Evolutionary conservation across 1,140 invertebrate species (phyloP).

Genomic region (Drosophila murphyi): DNA sequence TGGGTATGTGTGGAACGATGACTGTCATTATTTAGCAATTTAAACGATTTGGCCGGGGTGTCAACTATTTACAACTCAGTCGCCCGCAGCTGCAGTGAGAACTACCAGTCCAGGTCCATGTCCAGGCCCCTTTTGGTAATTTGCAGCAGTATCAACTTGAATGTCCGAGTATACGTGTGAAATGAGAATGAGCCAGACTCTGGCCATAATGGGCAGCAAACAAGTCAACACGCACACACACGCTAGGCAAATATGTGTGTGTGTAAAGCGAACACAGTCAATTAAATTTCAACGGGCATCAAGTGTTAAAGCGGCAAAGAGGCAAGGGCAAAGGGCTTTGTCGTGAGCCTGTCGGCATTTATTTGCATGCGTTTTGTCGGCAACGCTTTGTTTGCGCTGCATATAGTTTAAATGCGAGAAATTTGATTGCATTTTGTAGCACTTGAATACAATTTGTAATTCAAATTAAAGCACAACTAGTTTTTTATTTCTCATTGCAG

Average conservation of each 20-base stretch:
- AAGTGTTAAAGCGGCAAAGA: conserved; percentile 70
- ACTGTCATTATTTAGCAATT: conserved; percentile 75
- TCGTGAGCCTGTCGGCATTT: conserved; percentile 36
- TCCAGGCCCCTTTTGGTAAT: conserved; percentile 62
- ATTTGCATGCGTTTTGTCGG: conserved; percentile 11
- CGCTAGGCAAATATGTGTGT: conserved; percentile 3
- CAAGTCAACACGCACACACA: conserved; percentile 62
- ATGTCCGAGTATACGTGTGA: conserved; percentile 48
- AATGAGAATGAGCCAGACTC: conserved; percentile 37
- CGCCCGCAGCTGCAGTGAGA: conserved; percentile 44
- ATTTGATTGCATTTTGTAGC: conserved; percentile 74
- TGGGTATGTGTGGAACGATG: conserved; percentile 27
- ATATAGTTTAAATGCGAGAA: conserved; percentile 43
- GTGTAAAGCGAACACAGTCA: conserved; percentile 63
- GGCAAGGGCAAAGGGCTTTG: not conserved
- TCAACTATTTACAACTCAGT: conserved; percentile 64
- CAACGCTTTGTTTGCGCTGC: conserved; percentile 13
- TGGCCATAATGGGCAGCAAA: conserved; percentile 73
- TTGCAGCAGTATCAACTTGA: conserved; percentile 70
- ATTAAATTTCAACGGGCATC: conserved; percentile 74
- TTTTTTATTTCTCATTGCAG: conserved; percentile 42
- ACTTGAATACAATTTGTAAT: conserved; percentile 78
- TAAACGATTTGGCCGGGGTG: conserved; percentile 70
- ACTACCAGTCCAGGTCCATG: conserved; percentile 7
- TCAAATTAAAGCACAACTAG: conserved; percentile 82